Base-by-base conservation (phyloP, 1,140 invertebrate genomes). In the Lutraria rhynchaena region DNA sequence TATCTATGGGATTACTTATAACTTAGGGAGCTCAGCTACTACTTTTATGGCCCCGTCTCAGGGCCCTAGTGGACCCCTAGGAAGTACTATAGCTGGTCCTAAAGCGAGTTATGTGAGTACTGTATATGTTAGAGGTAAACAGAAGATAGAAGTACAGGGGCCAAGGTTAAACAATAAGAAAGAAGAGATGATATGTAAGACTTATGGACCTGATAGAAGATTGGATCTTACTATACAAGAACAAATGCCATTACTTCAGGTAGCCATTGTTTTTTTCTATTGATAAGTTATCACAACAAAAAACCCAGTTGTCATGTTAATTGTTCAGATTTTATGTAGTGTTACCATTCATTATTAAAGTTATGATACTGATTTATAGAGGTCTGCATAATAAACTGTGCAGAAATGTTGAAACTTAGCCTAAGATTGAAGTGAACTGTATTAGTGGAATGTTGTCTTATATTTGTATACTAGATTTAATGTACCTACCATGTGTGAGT, bases 121-220 rank as follows among this genome's bases (percentile, higher is more conserved):
- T n/a, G 81, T 91, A 24, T 85, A 80, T 73, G 89, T 92, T 4
- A 81, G 90, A 41, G 93, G 92, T 5, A 93, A 93, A 75, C 92
- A 93, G 85, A 85, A 80, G 44, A 85, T 93, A 44, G 90, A 91
- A 63, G 90, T 93, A 3, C 91, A 90, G 86, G 93, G 93, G 7
- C 92, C 91, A 4, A 63, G 93, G 41, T 85, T 93, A 11, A 93
- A 93, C 77, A 89, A 82, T 70, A 91, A 88, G 58, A 91, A 92
- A 58, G 90, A 90, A 63, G 92, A 93, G 67, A 91, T 91, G 61
- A 86, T 87, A 11, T 88, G 85, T 35, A 91, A 92, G 75, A 74
- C 90, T 60, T 93, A 93, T 77, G 93, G 92, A 19, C 88, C 90
- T 61, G 93, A 94, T 83, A 83, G 91, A 53, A 82, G 93, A 41